Base-by-base conservation (phyloP, 2,888 invertebrate genomes). In the Cremastinae sp. region DNA sequence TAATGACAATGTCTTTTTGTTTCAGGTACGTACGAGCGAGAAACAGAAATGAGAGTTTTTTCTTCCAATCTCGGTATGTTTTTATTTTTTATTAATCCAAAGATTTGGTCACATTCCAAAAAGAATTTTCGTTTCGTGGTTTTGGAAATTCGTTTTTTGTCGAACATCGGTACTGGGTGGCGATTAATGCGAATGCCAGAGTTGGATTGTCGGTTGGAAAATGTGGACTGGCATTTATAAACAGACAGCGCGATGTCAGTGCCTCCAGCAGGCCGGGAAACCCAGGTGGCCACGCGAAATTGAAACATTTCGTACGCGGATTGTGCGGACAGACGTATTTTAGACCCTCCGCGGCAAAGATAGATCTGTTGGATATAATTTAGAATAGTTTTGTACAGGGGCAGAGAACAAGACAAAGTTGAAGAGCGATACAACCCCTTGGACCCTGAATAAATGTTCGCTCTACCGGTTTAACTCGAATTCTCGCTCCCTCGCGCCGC, bases 241-340 rank as follows among this genome's bases (percentile, higher is more conserved):
- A 28, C 28, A 16, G 8, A 51, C 12, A 49, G 18, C 39, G 18
- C 8, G 58, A 14, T 12, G 10, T 58, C 10, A 43, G 22, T 35
- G 56, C 49, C 18, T 37, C 73, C 74, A 59, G 80, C 82, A 81
- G 85, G 28, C 28, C 28, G 28, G 5, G 28, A 85, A 86, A 81
- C 86, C 84, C 86, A 86, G 86, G 86, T 86, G 86, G 59, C 84
- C 84, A 82, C 83, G 81, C 82, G 85, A 86, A 86, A 86, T 86
- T 86, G 86, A 85, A 86, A 85, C 86, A 83, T 85, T 85, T 86
- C 84, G 85, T 86, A 85, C 85, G 85, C 86, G 85, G 85, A 86
- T 85, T 84, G 86, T 83, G 83, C 81, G 79, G 59, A 72, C 28
- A 28, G 53, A 16, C 65, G 41, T 56, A 49, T 64, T 49, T 65